Evolutionary conservation across 2,888 invertebrate genomes (phyloP), one percentile per base, ranked within the genome.

Genomic region (Dicranocentrus wangi): DNA sequence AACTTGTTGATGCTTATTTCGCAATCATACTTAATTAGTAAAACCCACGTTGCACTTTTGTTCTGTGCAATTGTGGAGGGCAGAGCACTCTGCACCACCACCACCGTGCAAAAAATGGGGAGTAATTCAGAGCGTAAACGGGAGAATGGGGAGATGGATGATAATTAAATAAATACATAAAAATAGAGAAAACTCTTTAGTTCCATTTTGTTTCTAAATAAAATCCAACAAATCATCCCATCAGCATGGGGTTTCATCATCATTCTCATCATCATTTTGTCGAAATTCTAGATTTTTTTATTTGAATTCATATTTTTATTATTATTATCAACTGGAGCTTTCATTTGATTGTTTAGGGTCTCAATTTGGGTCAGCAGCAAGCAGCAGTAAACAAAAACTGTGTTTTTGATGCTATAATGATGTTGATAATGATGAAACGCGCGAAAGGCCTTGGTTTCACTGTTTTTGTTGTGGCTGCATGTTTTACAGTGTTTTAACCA

Each of bases 401-500:
- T 71, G 13, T 39, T 13, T 39, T 13, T 76, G 19, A 47, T 63
- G 72, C 13, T 13, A 47, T 10, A n/a, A 61, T 61, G 61, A 61
- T 23, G 21, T 51, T 65, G 42, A 42, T 65, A 65, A 17, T 63
- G 39, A 32, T 53, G 23, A 65, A 75, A 61, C 39, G 51, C 53
- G 51, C 13, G 51, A 75, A 72, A 72, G 72, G 65, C 65, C 73
- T 65, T 75, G 65, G 65, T 53, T 55, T 55, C n/a, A 7, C 13
- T 27, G 2, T 47, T 51, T 51, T 63, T 61, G 72, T 27, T 61
- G 47, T 51, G 51, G 63, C 23, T 73, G 73, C 73, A 73, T 13
- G 73, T 75, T 75, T 75, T 53, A n/a, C n/a, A 65, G 53, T 72
- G 63, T 72, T 72, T 72, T 63, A 75, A 75, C 73, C 65, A 65